Evolutionary conservation across 2,888 invertebrate genomes (phyloP).

Genomic region (Chymomyza caudatula): DNA sequence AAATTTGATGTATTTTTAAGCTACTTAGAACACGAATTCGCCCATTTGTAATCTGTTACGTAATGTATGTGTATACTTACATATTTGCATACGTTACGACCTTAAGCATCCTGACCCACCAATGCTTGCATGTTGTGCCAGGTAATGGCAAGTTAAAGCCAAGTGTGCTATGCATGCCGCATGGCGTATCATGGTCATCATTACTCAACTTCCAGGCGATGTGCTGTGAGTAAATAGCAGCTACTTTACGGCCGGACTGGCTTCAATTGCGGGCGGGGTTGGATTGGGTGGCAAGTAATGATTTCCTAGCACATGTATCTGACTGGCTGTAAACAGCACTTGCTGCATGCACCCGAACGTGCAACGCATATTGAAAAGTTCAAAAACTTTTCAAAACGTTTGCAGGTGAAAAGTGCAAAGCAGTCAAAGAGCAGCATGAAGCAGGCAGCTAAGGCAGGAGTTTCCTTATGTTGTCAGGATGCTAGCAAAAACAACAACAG

Average conservation of each 20-base stretch:
- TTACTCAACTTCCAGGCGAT: slow-evolving; percentile 61
- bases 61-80: slow-evolving; percentile 32
- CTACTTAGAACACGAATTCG: neutral
- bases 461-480: neutral
- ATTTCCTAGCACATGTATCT: neutral
- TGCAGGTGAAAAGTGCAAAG: slow-evolving; percentile 6
- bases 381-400: slow-evolving; percentile 19
- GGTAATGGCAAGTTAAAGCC: neutral
- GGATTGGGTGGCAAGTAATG: neutral
- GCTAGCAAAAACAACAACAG: slow-evolving; percentile 29
- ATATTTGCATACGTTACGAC: slow-evolving; percentile 59
- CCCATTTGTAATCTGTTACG: neutral
- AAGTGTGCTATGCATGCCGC: neutral
- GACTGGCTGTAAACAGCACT: slow-evolving; percentile 58
- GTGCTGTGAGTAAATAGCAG: slow-evolving; percentile 60
- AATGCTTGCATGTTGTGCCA: neutral
- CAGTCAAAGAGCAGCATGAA: neutral
- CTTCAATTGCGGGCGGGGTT: neutral
- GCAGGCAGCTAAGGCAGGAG: slow-evolving; percentile 21
- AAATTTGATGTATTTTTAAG: neutral
- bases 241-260: slow-evolving; percentile 59
- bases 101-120: slow-evolving; percentile 12
- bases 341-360: slow-evolving; percentile 41
- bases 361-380: slow-evolving; percentile 61
- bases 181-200: slow-evolving; percentile 64